Evolutionary conservation across 2,888 invertebrate genomes (phyloP), one percentile per base, ranked within the genome.

Genomic region (Drosophila rellima): DNA sequence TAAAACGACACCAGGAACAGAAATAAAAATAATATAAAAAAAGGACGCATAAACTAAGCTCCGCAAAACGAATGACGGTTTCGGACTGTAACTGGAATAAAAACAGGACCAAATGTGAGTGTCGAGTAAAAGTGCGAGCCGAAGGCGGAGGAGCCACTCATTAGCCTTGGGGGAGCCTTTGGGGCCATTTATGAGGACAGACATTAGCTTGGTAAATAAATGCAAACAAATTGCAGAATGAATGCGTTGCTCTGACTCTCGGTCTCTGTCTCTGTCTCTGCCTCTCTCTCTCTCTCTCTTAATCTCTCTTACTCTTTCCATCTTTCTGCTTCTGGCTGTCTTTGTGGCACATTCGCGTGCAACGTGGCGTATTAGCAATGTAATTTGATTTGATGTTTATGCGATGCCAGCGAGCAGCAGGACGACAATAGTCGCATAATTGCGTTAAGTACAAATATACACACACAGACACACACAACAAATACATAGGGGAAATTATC

Each of bases 351-450:
- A 59, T 55, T 57, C 40, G 69, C 66, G 69, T 56, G 66, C 80
- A 84, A 86, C 84, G 77, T 64, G 72, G 78, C 83, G 84, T 82
- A 84, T 84, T 87, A 87, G 83, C 78, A 80, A 87, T 75, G 82
- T 82, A 86, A 87, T 84, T 84, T 84, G 84, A 87, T 84, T 87
- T 87, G 73, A 84, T 87, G 82, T 84, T 83, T 83, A 82, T 80
- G 79, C 59, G 73, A 63, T 76, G 67, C 62, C 31, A 17, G n/a
- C 11, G 61, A 20, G 29, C 29, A 11, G 18, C 26, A 37, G 45
- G 29, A 55, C 37, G 61, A 55, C 55, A 61, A 61, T 57, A 68
- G 79, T 70, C 69, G 52, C 63, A 81, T 83, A 83, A 83, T 86
- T 81, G 87, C 67, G 59, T 70, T 82, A 78, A 75, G 69, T 70